A percentile compares a stretch with the other conserved stretches of the same genome.
phyloP scores from a whole-genome alignment of 2,888 invertebrate species.

The Ochropacha duplaris region DNA sequence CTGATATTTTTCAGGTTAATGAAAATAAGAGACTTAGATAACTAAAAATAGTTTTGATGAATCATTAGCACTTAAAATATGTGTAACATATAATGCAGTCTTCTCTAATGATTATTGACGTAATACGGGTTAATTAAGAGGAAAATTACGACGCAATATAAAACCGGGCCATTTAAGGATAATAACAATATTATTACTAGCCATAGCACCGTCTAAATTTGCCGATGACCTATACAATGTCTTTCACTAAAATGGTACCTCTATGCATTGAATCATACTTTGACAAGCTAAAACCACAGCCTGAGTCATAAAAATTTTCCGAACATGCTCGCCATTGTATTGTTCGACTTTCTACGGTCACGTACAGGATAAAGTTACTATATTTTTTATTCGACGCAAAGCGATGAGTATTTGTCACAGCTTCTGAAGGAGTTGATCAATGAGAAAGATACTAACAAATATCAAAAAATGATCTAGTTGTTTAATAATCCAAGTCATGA shows the following conservation, averaged over 20 bases:
- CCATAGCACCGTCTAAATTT: conserved; percentile 28
- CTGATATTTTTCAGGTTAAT: background rate
- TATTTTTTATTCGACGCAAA: conserved; percentile 8
- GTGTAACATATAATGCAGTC: background rate
- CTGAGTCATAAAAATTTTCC: conserved; percentile 48
- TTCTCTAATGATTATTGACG: conserved; percentile 11
- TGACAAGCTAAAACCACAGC: conserved; percentile 35
- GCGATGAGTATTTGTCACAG: background rate
- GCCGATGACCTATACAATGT: conserved; percentile 32
- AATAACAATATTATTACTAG: conserved; percentile 12
- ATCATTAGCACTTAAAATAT: background rate
- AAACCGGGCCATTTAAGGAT: conserved; percentile 18
- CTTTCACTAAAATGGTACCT: conserved; percentile 42
- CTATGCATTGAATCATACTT: conserved; percentile 47
- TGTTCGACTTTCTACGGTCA: conserved; percentile 46
- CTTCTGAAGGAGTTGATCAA: conserved; percentile 7
- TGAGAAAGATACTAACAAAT: background rate
- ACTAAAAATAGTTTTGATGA: background rate
- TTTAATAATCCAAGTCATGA: background rate
- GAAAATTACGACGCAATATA: conserved; percentile 11
- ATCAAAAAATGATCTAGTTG: background rate
- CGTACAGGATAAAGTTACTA: conserved; percentile 28
- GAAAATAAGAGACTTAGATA: background rate
- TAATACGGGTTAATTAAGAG: conserved; percentile 7
- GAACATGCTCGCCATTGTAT: conserved; percentile 26